Base-by-base conservation (phyloP, 2,113 vertebrate genomes). In the Apodemus speciosus region DNA sequence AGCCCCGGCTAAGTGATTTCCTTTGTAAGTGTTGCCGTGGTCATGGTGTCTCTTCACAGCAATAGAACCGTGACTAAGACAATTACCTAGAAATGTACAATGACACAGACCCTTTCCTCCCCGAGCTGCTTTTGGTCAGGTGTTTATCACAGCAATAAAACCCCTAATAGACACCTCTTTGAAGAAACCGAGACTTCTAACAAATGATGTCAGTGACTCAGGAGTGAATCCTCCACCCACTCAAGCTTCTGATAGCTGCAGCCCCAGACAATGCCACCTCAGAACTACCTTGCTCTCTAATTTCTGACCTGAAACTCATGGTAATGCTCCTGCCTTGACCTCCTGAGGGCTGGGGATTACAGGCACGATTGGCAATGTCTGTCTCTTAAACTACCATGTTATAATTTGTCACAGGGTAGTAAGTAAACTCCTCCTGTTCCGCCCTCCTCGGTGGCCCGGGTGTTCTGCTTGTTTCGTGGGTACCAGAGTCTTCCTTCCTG, bases 181-280 rank as follows among this genome's bases (percentile, higher is more conserved):
- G 72, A 84, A 84, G 86, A 96, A 91, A 95, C 75, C 3, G 77
- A 93, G 69, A 94, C 62, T 76, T 95, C 11, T 32, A 86, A 75
- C 27, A 58, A 90, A 94, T 38, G 87, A 66, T 72, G 18, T 53
- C 21, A 25, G 53, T 73, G 43, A 94, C 72, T 83, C 75, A 56
- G 62, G 77, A 88, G 35, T 14, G 49, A 38, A 84, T 76, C 35
- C 8, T 68, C 32, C 49, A 53, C 25, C 73, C 62, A 51, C 77
- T 9, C 27, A 89, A 68, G 79, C n/a, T 49, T 66, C 53, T 76
- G 16, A 66, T 89, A 49, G 58, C 77, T 68, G 11, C 40, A 94
- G 66, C 58, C 38, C 46, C 38, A 69, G 27, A n/a, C 1, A 10
- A 20, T 80, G 9, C 21, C 83, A n/a, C 15, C 27, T 92, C 23